phyloP scores from a whole-genome alignment of 2,888 invertebrate species.

The Crioceris asparagi region DNA sequence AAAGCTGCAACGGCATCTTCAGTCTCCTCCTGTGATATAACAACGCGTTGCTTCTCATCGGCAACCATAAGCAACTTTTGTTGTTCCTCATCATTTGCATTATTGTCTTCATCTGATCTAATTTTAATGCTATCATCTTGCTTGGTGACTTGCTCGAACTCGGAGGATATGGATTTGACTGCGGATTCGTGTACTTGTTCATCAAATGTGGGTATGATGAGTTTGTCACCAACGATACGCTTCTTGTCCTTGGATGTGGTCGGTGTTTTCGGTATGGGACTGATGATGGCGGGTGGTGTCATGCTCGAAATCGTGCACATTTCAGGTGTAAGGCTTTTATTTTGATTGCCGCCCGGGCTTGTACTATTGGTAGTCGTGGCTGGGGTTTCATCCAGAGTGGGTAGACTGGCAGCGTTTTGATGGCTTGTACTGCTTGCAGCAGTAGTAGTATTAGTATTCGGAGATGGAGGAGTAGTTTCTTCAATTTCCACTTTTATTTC shows the following conservation, averaged over 20 bases:
- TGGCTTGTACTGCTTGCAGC: no score
- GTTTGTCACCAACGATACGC: constrained; percentile 51
- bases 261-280: constrained; percentile 43
- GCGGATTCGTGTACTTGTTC: constrained; percentile 68
- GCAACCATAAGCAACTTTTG: constrained; percentile 37
- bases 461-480: constrained; percentile 24
- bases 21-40: constrained; percentile 86
- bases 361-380: no score
- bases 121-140: constrained; percentile 24
- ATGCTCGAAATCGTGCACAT: constrained; percentile 28
- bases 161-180: constrained; percentile 67
- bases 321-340: constrained; percentile 29
- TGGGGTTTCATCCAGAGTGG: constrained; percentile 45
- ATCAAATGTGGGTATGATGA: constrained; percentile 60
- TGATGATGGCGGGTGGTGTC: constrained; percentile 37
- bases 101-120: constrained; percentile 18
- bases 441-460: no score
- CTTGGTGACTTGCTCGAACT: constrained; percentile 35
- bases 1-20: constrained; percentile 86
- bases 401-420: no score
- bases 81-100: constrained; percentile 28
- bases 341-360: constrained; percentile 47
- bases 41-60: constrained; percentile 69
- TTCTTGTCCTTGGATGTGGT: constrained; percentile 41
- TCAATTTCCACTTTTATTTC: constrained; percentile 16